phyloP scores from a whole-genome alignment of 2,113 vertebrate species.

The Tetrao urogallus region DNA sequence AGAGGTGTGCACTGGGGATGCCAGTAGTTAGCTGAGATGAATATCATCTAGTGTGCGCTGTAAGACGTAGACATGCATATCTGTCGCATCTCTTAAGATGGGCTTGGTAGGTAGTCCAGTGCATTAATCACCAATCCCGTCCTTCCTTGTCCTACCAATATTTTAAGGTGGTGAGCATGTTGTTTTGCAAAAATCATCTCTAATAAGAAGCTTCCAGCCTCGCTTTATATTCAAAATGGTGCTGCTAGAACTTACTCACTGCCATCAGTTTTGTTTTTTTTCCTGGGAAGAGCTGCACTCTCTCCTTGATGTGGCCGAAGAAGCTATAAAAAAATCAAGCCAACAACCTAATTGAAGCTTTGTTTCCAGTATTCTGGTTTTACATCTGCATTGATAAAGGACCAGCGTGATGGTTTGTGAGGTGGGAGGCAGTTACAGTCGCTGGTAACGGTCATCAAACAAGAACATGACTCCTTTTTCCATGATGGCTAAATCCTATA shows the following conservation, averaged over 20 bases:
- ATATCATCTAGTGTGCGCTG: not conserved
- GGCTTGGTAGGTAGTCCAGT: not conserved
- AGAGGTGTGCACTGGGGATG: not conserved
- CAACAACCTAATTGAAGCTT: accelerated
- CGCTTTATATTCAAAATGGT: not conserved
- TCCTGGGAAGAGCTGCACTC: not conserved
- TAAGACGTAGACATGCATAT: not conserved
- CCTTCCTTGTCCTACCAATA: not conserved
- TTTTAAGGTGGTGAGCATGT: not conserved
- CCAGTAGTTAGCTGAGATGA: not conserved
- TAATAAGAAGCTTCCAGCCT: not conserved
- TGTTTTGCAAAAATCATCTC: not conserved
- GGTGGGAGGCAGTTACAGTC: not conserved
- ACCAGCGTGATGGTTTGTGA: not conserved
- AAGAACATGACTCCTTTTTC: not conserved
- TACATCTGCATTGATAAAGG: not conserved
- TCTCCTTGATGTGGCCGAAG: not conserved
- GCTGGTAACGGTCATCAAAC: not conserved
- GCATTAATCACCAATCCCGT: not conserved
- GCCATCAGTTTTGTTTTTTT: not conserved
- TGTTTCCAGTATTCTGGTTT: not conserved
- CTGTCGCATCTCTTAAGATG: not conserved
- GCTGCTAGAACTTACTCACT: not conserved
- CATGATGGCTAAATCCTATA: not conserved
- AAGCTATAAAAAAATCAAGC: not conserved